phyloP scores from a whole-genome alignment of 2,113 vertebrate genomes.

The Heterotis niloticus region DNA sequence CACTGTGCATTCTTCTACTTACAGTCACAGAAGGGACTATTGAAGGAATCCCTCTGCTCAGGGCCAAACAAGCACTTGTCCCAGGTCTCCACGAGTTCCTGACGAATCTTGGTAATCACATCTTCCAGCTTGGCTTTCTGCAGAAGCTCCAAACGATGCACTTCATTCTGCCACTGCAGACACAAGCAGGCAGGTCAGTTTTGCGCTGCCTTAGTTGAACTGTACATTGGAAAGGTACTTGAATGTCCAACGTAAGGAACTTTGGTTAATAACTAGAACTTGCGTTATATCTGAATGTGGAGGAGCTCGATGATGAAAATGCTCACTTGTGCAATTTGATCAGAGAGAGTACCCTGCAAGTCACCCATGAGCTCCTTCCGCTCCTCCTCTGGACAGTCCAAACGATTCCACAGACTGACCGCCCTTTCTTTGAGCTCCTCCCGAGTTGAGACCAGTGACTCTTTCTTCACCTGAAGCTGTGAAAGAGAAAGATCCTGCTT shows the following conservation, averaged over 20 bases:
- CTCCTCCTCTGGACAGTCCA: conserved; percentile 41
- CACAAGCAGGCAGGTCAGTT: neutral
- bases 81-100: conserved; percentile 44
- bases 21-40: conserved; percentile 42
- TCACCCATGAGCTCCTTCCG: conserved; percentile 28
- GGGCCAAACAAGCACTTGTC: conserved; percentile 47
- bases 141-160: conserved; percentile 37
- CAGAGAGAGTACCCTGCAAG: conserved; percentile 32
- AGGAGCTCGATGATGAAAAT: neutral
- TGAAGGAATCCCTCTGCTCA: conserved; percentile 40
- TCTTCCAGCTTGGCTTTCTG: conserved; percentile 42
- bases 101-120: conserved; percentile 43
- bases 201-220: neutral
- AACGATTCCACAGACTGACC: conserved; percentile 40
- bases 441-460: conserved; percentile 35
- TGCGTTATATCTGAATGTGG: neutral
- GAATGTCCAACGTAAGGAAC: neutral
- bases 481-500: conserved; percentile 6
- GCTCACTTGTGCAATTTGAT: conserved; percentile 44
- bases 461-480: conserved; percentile 43
- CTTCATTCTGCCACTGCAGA: conserved; percentile 39
- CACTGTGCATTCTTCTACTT: neutral
- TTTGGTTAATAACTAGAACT: neutral
- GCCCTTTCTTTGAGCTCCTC: conserved; percentile 44
- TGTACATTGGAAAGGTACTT: neutral